A percentile compares a stretch with the other conserved stretches of the same genome.
Conservation (phyloP, 2,888 invertebrate genomes). For the Rotaria magnacalcarata region DNA sequence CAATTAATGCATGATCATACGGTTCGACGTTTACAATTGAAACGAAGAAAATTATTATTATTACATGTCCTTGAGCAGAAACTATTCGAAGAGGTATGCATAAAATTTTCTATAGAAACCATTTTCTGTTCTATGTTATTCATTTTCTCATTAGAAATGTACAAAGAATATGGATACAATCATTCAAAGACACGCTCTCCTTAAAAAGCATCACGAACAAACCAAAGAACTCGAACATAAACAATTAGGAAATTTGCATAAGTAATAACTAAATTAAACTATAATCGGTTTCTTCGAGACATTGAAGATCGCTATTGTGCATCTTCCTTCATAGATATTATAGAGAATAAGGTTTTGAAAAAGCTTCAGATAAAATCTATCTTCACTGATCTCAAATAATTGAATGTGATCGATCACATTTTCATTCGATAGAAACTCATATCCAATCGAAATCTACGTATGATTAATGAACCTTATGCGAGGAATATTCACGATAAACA, state of each 20-base stretch:
- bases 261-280: neutral
- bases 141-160: neutral
- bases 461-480: no score
- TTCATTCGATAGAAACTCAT: no score
- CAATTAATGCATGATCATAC: conserved; percentile 30
- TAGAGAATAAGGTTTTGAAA: no score
- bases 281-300: no score
- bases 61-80: conserved; percentile 15
- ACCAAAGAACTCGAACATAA: conserved; percentile 18
- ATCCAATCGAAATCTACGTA: no score
- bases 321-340: no score
- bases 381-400: no score
- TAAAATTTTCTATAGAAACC: no score
- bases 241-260: neutral
- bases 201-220: conserved; percentile 29
- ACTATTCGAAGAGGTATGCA: neutral
- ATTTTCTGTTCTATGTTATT: neutral
- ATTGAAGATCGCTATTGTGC: no score
- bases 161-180: conserved; percentile 13
- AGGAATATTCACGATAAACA: no score
- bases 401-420: no score
- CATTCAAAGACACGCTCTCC: neutral
- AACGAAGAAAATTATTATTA: conserved; percentile 17
- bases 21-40: conserved; percentile 21
- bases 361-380: no score